These are phyloP conservation scores for Varecia variegata DNA, from an alignment of 2,797 vertebrate species.

Conservation along the genomic window DNA sequence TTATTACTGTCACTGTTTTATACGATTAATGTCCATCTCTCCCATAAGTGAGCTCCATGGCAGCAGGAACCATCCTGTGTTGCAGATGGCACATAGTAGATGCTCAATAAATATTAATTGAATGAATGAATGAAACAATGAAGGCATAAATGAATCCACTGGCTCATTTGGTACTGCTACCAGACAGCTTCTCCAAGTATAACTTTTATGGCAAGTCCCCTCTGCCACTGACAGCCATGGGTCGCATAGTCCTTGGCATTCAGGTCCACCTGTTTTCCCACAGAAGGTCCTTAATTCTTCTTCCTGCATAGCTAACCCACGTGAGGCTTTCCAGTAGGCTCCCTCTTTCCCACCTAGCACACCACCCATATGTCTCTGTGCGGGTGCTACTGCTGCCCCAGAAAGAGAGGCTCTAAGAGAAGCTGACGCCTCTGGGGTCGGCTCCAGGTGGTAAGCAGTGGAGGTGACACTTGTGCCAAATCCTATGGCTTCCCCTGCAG, in stretches of 20 bases:
- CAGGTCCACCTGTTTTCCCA: not conserved
- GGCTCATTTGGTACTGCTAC: not conserved
- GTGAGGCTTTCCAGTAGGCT: rapidly evolving
- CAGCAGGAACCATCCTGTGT: not conserved
- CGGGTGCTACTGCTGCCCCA: rapidly evolving
- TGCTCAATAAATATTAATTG: not conserved
- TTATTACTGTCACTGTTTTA: not conserved
- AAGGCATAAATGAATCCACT: not conserved
- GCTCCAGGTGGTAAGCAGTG: rapidly evolving
- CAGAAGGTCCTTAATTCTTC: not conserved
- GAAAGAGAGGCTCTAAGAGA: not conserved
- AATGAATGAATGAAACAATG: not conserved
- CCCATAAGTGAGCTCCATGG: rapidly evolving
- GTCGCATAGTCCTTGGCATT: not conserved
- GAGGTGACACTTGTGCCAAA: not conserved
- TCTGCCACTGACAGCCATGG: not conserved
- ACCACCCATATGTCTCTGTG: rapidly evolving
- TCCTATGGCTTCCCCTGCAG: not conserved
- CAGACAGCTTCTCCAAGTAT: not conserved
- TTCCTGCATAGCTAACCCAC: not conserved
- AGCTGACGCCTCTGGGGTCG: rapidly evolving
- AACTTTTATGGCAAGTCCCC: not conserved
- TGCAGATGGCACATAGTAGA: not conserved
- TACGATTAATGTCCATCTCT: not conserved
- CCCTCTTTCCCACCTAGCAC: rapidly evolving